phyloP scores from a whole-genome alignment of 1,140 invertebrate species.

The Oncopodura yosiiana region DNA sequence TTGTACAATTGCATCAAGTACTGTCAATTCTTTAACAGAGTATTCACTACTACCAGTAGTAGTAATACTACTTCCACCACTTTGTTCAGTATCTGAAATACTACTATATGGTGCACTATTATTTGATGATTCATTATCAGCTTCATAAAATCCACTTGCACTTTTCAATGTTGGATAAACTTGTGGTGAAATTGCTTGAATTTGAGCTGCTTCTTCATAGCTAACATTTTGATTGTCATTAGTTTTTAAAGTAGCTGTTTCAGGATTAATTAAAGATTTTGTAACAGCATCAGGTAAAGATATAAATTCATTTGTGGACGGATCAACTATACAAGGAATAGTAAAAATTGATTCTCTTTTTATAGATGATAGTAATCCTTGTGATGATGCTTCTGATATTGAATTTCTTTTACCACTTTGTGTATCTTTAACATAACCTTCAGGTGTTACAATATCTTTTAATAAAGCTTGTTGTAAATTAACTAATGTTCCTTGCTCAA shows the following conservation, averaged over 20 bases:
- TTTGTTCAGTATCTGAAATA: background rate
- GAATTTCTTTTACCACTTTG: constrained; percentile 62
- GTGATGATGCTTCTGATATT: constrained; percentile 47
- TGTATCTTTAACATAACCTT: constrained; percentile 61
- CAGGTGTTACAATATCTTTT: constrained; percentile 64
- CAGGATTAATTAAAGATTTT: constrained; percentile 40
- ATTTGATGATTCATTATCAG: background rate
- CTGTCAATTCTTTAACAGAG: constrained; percentile 65
- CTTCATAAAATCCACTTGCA: constrained; percentile 24
- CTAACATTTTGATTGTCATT: constrained; percentile 7
- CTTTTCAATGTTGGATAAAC: constrained; percentile 18
- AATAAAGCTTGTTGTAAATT: constrained; percentile 76
- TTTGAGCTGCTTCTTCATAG: constrained; percentile 36
- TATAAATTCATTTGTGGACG: constrained; percentile 38
- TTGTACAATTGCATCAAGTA: constrained; percentile 74
- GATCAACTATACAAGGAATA: constrained; percentile 58
- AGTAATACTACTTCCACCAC: constrained; percentile 18
- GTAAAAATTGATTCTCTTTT: constrained; percentile 38
- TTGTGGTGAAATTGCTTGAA: constrained; percentile 28
- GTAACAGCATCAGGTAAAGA: constrained; percentile 48
- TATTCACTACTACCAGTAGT: constrained; percentile 48
- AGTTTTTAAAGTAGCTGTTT: constrained; percentile 1
- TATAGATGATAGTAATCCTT: constrained; percentile 23
- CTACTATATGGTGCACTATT: no score
- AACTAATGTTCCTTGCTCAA: constrained; percentile 62